Conservation (phyloP, 2,888 invertebrate genomes). For the Aporophyla nigra region DNA sequence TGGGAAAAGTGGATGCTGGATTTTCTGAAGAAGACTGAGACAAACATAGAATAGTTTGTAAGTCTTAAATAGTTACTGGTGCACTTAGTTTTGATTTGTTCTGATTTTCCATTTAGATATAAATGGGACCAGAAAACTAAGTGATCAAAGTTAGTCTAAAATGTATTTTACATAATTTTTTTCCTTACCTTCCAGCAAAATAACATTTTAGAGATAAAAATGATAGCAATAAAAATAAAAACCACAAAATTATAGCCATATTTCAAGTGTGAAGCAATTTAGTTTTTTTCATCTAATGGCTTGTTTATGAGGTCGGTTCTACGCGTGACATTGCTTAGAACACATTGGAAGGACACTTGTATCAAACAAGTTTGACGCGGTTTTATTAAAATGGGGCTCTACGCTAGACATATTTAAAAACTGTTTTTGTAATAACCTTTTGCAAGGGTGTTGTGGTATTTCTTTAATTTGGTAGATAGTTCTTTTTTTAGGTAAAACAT, state of each 20-base stretch:
- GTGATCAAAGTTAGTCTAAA: background rate
- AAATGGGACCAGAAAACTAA: background rate
- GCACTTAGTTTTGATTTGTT: background rate
- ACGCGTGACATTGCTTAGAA: conserved; percentile 30
- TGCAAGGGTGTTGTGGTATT: background rate
- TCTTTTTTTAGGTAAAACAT: too few species aligned
- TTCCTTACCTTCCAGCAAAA: conserved; percentile 8
- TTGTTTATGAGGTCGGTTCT: conserved; percentile 48
- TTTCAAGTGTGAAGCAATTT: conserved; percentile 56
- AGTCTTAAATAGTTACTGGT: background rate
- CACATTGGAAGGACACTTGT: conserved; percentile 48
- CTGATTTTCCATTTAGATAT: background rate
- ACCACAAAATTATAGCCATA: conserved; percentile 45
- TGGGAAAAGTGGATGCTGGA: background rate
- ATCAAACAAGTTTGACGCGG: conserved; percentile 38
- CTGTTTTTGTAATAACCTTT: background rate
- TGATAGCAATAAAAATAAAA: conserved; percentile 41
- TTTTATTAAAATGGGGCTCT: conserved; percentile 7
- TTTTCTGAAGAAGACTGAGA: background rate
- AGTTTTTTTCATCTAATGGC: conserved; percentile 45
- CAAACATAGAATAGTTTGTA: background rate
- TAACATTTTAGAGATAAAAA: conserved; percentile 26
- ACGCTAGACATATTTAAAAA: background rate
- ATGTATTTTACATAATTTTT: too few species aligned
- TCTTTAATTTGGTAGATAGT: background rate